phyloP scores from a whole-genome alignment of 2,113 vertebrate species.

The Podarcis muralis region DNA sequence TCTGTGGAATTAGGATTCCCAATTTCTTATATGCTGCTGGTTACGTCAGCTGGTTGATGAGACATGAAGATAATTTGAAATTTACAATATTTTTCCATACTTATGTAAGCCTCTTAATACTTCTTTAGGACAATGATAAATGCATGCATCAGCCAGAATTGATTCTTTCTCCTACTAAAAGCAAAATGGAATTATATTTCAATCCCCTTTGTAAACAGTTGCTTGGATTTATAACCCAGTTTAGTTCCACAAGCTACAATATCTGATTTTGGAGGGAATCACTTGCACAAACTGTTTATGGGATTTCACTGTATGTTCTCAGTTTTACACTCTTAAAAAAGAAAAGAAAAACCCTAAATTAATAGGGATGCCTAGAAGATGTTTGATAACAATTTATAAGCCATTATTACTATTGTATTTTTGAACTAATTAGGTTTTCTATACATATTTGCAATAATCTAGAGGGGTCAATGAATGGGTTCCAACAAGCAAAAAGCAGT shows the following conservation, averaged over 20 bases:
- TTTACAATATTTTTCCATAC: constrained; percentile 52
- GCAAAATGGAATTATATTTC: not conserved
- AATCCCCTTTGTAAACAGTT: constrained; percentile 35
- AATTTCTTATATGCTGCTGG: constrained; percentile 71
- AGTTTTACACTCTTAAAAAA: constrained; percentile 5
- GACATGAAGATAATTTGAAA: constrained; percentile 43
- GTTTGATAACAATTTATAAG: not conserved
- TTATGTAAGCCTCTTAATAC: not conserved
- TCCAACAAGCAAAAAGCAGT: not conserved
- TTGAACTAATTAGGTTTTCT: not conserved
- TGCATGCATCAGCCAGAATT: constrained; percentile 22
- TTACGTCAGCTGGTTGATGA: constrained; percentile 53
- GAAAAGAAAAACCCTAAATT: not conserved
- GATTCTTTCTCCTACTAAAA: not conserved
- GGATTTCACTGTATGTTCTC: not conserved
- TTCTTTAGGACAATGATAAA: constrained; percentile 31
- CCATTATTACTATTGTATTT: not conserved
- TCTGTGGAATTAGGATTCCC: constrained; percentile 61
- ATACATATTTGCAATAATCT: not conserved
- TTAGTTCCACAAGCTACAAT: constrained; percentile 27
- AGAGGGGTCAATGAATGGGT: not conserved
- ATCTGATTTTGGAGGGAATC: not conserved
- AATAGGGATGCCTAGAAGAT: not conserved
- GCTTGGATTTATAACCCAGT: constrained; percentile 12
- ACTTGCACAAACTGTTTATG: not conserved